Conservation (phyloP, 1,140 invertebrate species). For the Dinoponera quadriceps region DNA sequence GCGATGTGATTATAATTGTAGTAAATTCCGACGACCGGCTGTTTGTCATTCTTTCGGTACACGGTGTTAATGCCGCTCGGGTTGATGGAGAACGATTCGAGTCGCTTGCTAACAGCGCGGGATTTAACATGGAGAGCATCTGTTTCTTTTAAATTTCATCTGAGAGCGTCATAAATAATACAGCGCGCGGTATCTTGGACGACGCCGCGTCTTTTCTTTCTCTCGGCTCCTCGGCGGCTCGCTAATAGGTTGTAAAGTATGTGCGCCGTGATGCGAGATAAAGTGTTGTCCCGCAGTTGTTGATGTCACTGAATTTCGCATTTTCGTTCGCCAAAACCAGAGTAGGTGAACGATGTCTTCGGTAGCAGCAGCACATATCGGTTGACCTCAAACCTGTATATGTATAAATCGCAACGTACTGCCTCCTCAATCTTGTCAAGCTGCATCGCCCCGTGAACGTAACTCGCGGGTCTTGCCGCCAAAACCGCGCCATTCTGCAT, state of each 20-base stretch:
- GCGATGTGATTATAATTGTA: not conserved
- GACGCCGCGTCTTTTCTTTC: not conserved
- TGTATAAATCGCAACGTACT: conserved; percentile 81
- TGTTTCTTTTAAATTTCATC: not conserved
- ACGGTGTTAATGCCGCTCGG: not conserved
- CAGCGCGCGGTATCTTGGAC: not conserved
- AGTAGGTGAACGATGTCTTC: conserved; percentile 54
- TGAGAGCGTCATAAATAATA: conserved; percentile 10
- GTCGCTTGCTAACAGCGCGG: not conserved
- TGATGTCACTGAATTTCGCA: conserved; percentile 43
- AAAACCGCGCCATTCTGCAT: conserved; percentile 80
- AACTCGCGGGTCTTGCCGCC: conserved; percentile 78
- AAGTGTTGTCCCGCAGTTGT: conserved; percentile 5
- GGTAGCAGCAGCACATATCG: conserved; percentile 62
- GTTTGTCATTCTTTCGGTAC: not conserved
- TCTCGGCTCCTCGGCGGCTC: not conserved
- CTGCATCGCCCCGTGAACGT: conserved; percentile 78
- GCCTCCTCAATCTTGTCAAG: conserved; percentile 82
- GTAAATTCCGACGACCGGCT: not conserved
- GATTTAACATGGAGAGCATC: not conserved
- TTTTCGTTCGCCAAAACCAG: conserved; percentile 44
- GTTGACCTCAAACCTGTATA: conserved; percentile 78
- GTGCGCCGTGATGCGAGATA: conserved; percentile 26
- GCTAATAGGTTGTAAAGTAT: conserved; percentile 33
- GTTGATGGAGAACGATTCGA: not conserved